Percentiles rank a stretch among this genome's conserved stretches.
These are phyloP conservation scores for Sterrhoptilus dennistouni DNA, from an alignment of 2,113 vertebrate genomes.

Conservation along the genomic window DNA sequence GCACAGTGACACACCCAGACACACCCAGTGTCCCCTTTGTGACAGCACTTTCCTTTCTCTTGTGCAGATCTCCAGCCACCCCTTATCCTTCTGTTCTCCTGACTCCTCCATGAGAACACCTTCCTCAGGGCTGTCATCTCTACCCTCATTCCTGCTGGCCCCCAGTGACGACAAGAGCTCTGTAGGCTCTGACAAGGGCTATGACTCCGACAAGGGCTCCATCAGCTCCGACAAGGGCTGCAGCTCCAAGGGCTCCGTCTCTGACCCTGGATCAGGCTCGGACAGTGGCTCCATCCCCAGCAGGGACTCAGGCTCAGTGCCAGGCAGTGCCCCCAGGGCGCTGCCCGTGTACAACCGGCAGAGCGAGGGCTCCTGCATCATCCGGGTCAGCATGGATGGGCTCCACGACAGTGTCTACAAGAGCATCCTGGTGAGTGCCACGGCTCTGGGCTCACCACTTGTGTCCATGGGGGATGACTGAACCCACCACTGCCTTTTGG, in stretches of 20 bases:
- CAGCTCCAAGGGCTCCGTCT: not conserved
- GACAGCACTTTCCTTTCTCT: not conserved
- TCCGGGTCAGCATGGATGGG: conserved; percentile 85
- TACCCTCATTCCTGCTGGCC: not conserved
- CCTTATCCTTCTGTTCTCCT: conserved; percentile 75
- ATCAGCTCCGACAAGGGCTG: not conserved
- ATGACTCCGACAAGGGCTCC: not conserved
- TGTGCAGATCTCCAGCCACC: conserved; percentile 81
- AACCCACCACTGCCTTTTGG: fast-evolving
- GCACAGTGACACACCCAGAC: not conserved
- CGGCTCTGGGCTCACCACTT: fast-evolving
- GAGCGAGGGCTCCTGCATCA: conserved; percentile 85
- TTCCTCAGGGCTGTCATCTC: conserved; percentile 75
- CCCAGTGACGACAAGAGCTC: conserved; percentile 58
- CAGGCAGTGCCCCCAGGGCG: conserved; percentile 2
- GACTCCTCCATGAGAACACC: conserved; percentile 81
- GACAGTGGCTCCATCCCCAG: not conserved
- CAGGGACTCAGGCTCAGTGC: conserved; percentile 72
- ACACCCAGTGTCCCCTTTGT: not conserved
- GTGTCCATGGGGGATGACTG: not conserved
- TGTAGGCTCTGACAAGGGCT: not conserved
- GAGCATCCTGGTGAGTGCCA: conserved; percentile 87
- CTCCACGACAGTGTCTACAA: conserved; percentile 91
- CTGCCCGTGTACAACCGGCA: conserved; percentile 85
- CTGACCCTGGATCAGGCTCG: not conserved